These are phyloP conservation scores for Phrynosoma platyrhinos DNA, from an alignment of 2,113 vertebrate species.

Conservation along the genomic window DNA sequence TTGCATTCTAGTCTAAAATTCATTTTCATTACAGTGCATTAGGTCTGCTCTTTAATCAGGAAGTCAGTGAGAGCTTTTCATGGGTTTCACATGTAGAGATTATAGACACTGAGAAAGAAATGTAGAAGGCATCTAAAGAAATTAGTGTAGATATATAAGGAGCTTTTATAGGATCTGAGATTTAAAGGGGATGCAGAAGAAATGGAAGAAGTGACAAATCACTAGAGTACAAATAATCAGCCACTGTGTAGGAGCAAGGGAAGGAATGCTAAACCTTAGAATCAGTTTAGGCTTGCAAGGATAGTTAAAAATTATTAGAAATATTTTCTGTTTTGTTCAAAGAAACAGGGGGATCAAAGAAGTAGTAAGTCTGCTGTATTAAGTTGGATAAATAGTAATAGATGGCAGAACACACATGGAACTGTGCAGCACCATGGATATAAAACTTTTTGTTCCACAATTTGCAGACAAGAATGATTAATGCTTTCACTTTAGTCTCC, in stretches of 20 bases:
- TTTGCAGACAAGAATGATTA: too few species aligned
- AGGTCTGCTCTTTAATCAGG: neutral
- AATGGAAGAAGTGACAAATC: too few species aligned
- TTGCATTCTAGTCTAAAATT: slow-evolving; percentile 37
- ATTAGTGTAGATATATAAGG: neutral
- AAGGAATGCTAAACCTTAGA: neutral
- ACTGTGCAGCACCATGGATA: too few species aligned
- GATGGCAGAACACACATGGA: too few species aligned
- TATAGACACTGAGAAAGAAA: neutral
- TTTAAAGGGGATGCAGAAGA: neutral
- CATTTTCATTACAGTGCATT: slow-evolving; percentile 57
- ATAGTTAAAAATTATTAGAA: neutral
- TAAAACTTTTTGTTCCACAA: too few species aligned
- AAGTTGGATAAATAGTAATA: too few species aligned
- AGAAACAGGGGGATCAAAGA: too few species aligned
- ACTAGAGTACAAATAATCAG: neutral
- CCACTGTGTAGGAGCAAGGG: neutral
- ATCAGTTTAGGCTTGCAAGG: neutral
- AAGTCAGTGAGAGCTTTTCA: neutral
- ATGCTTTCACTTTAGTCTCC: too few species aligned
- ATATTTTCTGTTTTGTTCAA: too few species aligned
- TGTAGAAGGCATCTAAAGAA: neutral
- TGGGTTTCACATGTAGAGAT: neutral
- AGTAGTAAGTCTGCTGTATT: too few species aligned
- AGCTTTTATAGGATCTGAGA: neutral